Percentiles rank a stretch among this genome's conserved stretches.
Evolutionary conservation across 1,140 invertebrate species (phyloP).

Genomic region (Plutomurus gul): DNA sequence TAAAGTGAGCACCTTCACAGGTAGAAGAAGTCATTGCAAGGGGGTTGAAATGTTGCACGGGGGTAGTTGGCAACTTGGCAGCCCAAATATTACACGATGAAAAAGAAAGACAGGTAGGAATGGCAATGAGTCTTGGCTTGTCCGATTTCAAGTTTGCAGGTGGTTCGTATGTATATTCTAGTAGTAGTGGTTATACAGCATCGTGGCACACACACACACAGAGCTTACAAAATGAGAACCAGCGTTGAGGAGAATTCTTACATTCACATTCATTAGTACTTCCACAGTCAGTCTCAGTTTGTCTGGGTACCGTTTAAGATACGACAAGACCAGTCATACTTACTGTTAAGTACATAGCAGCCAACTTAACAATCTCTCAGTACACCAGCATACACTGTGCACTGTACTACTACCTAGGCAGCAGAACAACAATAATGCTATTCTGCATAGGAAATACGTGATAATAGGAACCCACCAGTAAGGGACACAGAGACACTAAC

Average conservation of each 20-base stretch:
- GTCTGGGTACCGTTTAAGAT: not conserved
- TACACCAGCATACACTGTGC: too few species aligned
- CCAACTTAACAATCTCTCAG: too few species aligned
- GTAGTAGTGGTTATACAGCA: too few species aligned
- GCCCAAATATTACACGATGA: not conserved
- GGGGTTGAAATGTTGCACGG: not conserved
- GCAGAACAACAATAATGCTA: too few species aligned
- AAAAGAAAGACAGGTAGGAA: not conserved
- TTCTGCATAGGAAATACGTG: not conserved
- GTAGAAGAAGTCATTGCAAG: not conserved
- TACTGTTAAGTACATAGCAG: not conserved
- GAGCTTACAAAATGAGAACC: not conserved
- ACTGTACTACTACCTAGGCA: not conserved
- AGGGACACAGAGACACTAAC: too few species aligned
- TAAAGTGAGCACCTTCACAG: not conserved
- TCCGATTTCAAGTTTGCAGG: conserved; percentile 19
- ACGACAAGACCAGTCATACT: not conserved
- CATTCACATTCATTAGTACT: not conserved
- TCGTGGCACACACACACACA: not conserved
- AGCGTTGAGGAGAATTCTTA: not conserved
- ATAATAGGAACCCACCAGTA: not conserved
- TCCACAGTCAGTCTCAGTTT: not conserved
- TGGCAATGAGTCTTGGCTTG: not conserved
- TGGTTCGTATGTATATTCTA: not conserved
- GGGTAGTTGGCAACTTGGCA: not conserved